These are phyloP conservation scores for Poeciliopsis prolifica DNA, from an alignment of 2,113 vertebrate genomes.

Conservation along the genomic window DNA sequence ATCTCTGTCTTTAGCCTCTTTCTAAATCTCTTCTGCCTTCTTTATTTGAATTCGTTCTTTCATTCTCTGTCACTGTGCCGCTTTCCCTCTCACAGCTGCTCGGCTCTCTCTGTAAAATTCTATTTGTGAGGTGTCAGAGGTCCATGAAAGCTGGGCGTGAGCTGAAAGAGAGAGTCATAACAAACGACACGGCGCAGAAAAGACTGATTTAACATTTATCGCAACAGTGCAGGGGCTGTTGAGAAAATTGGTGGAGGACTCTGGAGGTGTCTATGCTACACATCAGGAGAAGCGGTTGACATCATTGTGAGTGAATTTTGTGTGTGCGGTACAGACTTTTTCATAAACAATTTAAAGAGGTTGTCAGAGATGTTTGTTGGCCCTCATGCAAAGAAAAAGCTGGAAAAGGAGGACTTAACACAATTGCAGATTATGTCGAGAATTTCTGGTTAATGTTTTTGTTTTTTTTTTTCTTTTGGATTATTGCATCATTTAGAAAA, in stretches of 20 bases:
- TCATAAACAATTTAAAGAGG: constrained; percentile 20
- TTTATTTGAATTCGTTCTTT: constrained; percentile 4
- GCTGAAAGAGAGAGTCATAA: constrained; percentile 57
- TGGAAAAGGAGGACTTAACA: not conserved
- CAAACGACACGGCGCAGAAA: constrained; percentile 54
- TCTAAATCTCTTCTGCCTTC: constrained; percentile 18
- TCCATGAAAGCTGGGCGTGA: constrained; percentile 45
- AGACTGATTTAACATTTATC: constrained; percentile 64
- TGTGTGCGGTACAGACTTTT: constrained; percentile 14
- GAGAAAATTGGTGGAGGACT: constrained; percentile 37
- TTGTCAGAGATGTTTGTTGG: constrained; percentile 2
- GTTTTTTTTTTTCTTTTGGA: not conserved
- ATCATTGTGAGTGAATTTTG: constrained; percentile 5
- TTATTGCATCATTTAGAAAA: not conserved
- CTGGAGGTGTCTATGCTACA: constrained; percentile 25
- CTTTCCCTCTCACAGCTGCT: constrained; percentile 16
- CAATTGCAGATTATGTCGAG: not conserved
- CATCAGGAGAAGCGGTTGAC: constrained; percentile 24
- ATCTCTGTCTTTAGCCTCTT: constrained; percentile 23
- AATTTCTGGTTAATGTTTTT: not conserved
- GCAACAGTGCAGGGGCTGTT: constrained; percentile 35
- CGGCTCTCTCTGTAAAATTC: constrained; percentile 41
- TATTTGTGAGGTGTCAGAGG: constrained; percentile 68
- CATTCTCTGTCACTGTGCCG: constrained; percentile 7
- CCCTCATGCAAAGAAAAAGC: not conserved